phyloP scores from a whole-genome alignment of 2,113 vertebrate genomes.

The Mus pahari region DNA sequence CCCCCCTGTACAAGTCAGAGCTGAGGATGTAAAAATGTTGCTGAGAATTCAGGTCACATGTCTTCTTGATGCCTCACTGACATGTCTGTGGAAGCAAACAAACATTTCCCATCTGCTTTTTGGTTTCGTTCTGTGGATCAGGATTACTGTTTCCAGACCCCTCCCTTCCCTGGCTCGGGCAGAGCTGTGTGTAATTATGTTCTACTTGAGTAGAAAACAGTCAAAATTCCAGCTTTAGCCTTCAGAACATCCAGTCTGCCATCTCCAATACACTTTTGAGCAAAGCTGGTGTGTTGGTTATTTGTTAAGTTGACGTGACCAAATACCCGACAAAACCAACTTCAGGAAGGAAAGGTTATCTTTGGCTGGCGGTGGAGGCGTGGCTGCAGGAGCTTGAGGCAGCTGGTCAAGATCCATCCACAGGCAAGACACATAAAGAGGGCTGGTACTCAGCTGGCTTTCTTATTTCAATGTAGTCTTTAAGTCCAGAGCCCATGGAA shows the following conservation, averaged over 20 bases:
- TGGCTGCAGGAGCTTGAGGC: rapidly evolving
- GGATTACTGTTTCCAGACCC: constrained; percentile 48
- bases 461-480: background rate
- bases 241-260: constrained; percentile 10
- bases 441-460: no score
- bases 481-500: no score
- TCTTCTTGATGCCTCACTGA: constrained; percentile 15
- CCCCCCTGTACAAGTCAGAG: background rate
- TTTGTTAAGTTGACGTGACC: background rate
- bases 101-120: constrained; percentile 68
- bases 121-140: constrained; percentile 9
- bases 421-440: background rate
- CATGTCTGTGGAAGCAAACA: constrained; percentile 45
- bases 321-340: background rate
- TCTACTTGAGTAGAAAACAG: constrained; percentile 52
- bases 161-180: background rate
- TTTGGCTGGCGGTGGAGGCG: no score
- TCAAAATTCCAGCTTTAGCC: constrained; percentile 13
- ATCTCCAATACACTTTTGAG: background rate
- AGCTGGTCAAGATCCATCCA: background rate
- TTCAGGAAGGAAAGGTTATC: background rate
- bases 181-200: constrained; percentile 28
- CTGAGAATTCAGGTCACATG: background rate
- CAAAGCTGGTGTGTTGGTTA: background rate
- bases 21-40: constrained; percentile 5